phyloP scores from a whole-genome alignment of 2,113 vertebrate species.

The Lonchura striata region DNA sequence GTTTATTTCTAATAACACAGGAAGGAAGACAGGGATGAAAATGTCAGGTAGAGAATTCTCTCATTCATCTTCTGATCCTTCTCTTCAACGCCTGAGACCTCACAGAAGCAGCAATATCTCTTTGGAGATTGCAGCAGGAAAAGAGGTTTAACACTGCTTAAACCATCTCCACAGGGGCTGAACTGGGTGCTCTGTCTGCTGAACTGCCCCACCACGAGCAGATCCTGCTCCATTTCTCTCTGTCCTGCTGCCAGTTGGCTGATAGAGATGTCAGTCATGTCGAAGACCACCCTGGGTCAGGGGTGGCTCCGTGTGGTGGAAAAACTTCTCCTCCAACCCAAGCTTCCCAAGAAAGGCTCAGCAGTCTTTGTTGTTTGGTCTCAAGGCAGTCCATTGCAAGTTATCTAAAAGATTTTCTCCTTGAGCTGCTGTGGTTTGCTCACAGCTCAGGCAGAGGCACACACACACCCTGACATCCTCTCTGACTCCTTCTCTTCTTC shows the following conservation, averaged over 20 bases:
- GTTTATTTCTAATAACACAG: not conserved
- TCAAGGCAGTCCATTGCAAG: too few relatives aligned
- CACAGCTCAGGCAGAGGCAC: too few relatives aligned
- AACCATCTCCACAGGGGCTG: not conserved
- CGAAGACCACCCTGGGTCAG: too few relatives aligned
- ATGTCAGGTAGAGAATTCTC: not conserved
- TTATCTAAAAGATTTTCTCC: too few relatives aligned
- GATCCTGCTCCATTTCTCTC: not conserved
- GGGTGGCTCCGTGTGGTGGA: too few relatives aligned
- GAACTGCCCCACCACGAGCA: not conserved
- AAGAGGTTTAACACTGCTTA: not conserved
- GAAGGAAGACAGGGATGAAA: not conserved
- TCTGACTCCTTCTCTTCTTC: too few relatives aligned
- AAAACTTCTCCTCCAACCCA: too few relatives aligned
- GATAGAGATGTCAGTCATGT: not conserved
- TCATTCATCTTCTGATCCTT: not conserved
- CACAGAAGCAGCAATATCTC: not conserved
- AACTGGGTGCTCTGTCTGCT: not conserved
- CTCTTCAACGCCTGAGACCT: not conserved
- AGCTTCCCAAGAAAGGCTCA: too few relatives aligned
- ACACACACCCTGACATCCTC: too few relatives aligned
- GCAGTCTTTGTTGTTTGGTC: too few relatives aligned
- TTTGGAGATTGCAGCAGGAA: not conserved
- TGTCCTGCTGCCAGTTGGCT: not conserved
- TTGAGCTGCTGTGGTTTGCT: too few relatives aligned